These are phyloP conservation scores for Notodonta dromedarius DNA, from an alignment of 2,888 invertebrate species.

Conservation along the genomic window DNA sequence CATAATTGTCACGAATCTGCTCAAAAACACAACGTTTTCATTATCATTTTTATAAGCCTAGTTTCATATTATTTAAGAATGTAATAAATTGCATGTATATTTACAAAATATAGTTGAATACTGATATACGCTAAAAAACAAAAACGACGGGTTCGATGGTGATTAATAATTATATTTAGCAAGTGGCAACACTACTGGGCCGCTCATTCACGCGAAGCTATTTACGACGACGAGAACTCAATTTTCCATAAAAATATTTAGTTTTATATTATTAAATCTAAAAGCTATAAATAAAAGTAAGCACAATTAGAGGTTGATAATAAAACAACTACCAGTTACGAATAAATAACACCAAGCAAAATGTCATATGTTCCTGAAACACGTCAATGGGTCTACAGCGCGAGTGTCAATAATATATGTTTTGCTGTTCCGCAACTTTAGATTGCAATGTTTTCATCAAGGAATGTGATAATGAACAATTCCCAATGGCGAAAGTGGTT, in stretches of 20 bases:
- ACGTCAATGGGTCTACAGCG: slow-evolving; percentile 69
- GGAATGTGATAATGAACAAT: slow-evolving; percentile 66
- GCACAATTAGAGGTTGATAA: slow-evolving; percentile 1
- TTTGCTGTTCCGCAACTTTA: slow-evolving; percentile 56
- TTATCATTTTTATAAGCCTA: too few relatives aligned
- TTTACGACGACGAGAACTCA: slow-evolving; percentile 13
- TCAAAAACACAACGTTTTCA: too few relatives aligned
- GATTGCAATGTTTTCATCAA: slow-evolving; percentile 62
- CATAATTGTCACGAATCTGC: too few relatives aligned
- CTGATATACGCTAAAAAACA: too few relatives aligned
- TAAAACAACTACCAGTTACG: slow-evolving; percentile 7
- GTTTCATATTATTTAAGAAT: too few relatives aligned
- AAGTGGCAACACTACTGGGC: too few relatives aligned
- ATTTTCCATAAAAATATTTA: not conserved
- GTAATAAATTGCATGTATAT: too few relatives aligned
- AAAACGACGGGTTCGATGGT: too few relatives aligned
- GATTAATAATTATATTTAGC: too few relatives aligned
- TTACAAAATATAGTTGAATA: too few relatives aligned
- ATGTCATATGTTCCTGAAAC: slow-evolving; percentile 61
- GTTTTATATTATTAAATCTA: slow-evolving; percentile 2
- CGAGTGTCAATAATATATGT: slow-evolving; percentile 66
- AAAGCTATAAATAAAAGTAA: slow-evolving; percentile 9
- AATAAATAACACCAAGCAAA: slow-evolving; percentile 30
- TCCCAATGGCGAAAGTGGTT: slow-evolving; percentile 65
- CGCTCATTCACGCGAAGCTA: slow-evolving; percentile 33